phyloP scores from a whole-genome alignment of 1,140 invertebrate genomes.

The Eulimnadia texana region DNA sequence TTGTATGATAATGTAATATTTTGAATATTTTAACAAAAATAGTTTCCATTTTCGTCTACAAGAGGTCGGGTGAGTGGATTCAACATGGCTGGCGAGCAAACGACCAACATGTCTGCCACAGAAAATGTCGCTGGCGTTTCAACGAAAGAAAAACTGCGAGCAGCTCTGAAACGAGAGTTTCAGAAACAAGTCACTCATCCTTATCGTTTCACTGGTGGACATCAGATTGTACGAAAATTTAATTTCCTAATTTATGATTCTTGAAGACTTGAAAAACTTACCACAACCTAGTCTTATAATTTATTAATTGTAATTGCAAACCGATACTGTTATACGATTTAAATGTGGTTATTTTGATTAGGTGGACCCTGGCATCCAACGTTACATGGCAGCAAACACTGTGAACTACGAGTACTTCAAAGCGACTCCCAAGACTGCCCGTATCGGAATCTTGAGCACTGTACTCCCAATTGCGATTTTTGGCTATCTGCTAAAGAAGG shows the following conservation, averaged over 20 bases:
- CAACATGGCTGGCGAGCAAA: background rate
- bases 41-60: no score
- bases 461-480: slow-evolving; percentile 41
- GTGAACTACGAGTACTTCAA: slow-evolving; percentile 48
- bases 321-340: no score
- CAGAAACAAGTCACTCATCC: slow-evolving; percentile 52
- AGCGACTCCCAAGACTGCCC: slow-evolving; percentile 40
- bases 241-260: no score
- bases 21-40: no score
- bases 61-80: no score
- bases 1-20: no score
- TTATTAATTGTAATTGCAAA: no score
- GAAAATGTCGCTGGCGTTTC: slow-evolving; percentile 22
- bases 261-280: no score
- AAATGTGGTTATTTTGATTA: slow-evolving; percentile 40
- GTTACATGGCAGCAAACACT: slow-evolving; percentile 49
- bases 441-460: slow-evolving; percentile 35
- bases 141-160: slow-evolving; percentile 39
- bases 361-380: slow-evolving; percentile 58
- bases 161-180: slow-evolving; percentile 43
- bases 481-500: slow-evolving; percentile 35
- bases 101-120: background rate
- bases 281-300: no score
- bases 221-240: no score
- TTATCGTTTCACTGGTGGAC: slow-evolving; percentile 35